Evolutionary conservation across 2,888 invertebrate genomes (phyloP).

Genomic region (Craniophora ligustri): DNA sequence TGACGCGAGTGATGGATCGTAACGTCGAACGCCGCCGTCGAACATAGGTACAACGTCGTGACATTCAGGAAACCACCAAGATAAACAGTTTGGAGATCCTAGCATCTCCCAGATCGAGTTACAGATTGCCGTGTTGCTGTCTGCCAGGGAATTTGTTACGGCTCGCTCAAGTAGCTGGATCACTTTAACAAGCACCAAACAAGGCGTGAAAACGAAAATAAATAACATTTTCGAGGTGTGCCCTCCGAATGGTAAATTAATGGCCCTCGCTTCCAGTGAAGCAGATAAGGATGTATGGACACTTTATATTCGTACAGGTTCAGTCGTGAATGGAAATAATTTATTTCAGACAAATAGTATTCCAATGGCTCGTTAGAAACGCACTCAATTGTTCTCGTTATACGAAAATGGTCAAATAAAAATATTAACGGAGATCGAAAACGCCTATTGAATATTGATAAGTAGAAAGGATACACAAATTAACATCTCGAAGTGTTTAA

Average conservation of each 20-base stretch:
- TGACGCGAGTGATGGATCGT: constrained; percentile 46
- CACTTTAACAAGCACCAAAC: constrained; percentile 66
- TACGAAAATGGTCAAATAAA: constrained; percentile 11
- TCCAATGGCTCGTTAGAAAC: constrained; percentile 14
- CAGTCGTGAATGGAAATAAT: constrained; percentile 37
- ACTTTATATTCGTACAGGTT: constrained; percentile 32
- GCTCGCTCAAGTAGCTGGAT: constrained; percentile 59
- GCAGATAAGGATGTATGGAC: constrained; percentile 44
- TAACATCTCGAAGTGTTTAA: constrained; percentile 15
- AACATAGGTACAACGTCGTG: constrained; percentile 52
- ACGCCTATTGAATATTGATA: constrained; percentile 24
- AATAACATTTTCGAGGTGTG: constrained; percentile 53
- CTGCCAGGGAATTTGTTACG: constrained; percentile 68
- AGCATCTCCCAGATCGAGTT: constrained; percentile 64
- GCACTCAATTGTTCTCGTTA: constrained; percentile 17
- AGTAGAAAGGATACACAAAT: constrained; percentile 19
- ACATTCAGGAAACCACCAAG: constrained; percentile 44
- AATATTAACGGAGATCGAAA: constrained; percentile 3
- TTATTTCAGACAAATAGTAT: constrained; percentile 40
- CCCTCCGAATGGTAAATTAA: constrained; percentile 50
- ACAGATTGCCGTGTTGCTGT: constrained; percentile 72
- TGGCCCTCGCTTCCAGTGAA: constrained; percentile 41
- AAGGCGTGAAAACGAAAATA: constrained; percentile 62
- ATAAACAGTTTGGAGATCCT: constrained; percentile 50
- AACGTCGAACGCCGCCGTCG: constrained; percentile 31